A percentile compares a stretch with the other conserved stretches of the same genome.
These are phyloP conservation scores for Lasioglossum lativentre DNA, from an alignment of 2,888 invertebrate species.

Conservation along the genomic window DNA sequence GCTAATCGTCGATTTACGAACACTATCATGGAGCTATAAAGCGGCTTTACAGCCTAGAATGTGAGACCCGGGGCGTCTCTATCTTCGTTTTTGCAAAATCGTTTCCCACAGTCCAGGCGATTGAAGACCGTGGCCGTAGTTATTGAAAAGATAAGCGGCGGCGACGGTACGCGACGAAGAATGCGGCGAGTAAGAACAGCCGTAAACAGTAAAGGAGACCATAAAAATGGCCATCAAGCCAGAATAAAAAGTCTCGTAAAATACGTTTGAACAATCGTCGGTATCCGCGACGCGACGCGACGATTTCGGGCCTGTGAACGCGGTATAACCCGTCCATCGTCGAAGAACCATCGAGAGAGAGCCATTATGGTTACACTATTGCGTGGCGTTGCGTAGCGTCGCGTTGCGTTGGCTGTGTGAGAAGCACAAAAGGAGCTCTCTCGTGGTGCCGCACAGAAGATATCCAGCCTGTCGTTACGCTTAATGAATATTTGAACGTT, in stretches of 20 bases:
- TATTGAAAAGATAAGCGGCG: slow-evolving; percentile 1
- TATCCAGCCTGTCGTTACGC: slow-evolving; percentile 48
- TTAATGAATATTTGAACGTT: slow-evolving; percentile 57
- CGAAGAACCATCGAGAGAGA: neutral
- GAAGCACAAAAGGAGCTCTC: slow-evolving; percentile 6
- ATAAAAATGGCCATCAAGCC: slow-evolving; percentile 7
- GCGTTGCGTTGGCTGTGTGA: neutral
- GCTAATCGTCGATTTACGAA: neutral
- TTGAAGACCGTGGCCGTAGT: neutral
- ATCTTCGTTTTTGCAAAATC: neutral
- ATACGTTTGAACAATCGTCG: neutral
- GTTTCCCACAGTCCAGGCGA: neutral
- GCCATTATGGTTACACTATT: slow-evolving; percentile 15
- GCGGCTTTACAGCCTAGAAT: neutral
- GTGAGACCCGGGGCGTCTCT: neutral
- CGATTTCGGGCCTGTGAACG: neutral
- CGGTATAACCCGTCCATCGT: neutral
- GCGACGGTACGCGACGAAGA: slow-evolving; percentile 6
- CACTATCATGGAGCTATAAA: neutral
- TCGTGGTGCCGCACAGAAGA: slow-evolving; percentile 11
- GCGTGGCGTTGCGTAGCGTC: slow-evolving; percentile 3
- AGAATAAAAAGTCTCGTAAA: slow-evolving; percentile 15
- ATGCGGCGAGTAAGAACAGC: slow-evolving; percentile 1
- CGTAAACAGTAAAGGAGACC: slow-evolving; percentile 5
- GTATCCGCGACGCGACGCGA: neutral